These are phyloP conservation scores for Borostomias antarcticus DNA, from an alignment of 2,797 vertebrate genomes.

Conservation along the genomic window DNA sequence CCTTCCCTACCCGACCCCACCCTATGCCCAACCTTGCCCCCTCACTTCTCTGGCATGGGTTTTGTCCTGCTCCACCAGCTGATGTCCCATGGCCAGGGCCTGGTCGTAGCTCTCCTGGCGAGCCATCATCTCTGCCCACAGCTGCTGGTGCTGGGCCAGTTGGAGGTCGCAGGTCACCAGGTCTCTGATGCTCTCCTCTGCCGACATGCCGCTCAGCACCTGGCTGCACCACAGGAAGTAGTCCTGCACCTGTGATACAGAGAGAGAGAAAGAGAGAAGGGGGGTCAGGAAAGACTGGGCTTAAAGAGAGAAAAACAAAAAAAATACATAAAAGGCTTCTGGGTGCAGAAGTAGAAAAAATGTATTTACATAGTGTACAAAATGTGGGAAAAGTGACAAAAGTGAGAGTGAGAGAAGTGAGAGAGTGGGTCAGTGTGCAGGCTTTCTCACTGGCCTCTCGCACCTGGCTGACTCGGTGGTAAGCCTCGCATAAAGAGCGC, in stretches of 20 bases:
- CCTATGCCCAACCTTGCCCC: too few relatives aligned
- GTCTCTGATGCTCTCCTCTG: constrained; percentile 79
- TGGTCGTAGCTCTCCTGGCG: constrained; percentile 72
- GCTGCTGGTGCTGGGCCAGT: constrained; percentile 80
- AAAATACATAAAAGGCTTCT: too few relatives aligned
- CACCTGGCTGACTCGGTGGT: too few relatives aligned
- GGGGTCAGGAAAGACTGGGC: too few relatives aligned
- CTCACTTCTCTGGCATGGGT: constrained; percentile 73
- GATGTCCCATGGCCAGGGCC: constrained; percentile 73
- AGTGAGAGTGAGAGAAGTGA: too few relatives aligned
- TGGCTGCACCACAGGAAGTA: constrained; percentile 82
- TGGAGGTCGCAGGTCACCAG: constrained; percentile 73
- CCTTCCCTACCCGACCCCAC: background rate
- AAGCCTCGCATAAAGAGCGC: too few relatives aligned
- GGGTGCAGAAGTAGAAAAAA: too few relatives aligned
- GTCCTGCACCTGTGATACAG: constrained; percentile 75
- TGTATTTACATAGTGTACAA: too few relatives aligned
- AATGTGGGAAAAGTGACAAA: too few relatives aligned
- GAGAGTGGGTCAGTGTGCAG: too few relatives aligned
- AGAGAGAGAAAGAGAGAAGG: too few relatives aligned
- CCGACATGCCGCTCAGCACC: constrained; percentile 75
- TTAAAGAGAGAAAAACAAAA: background rate
- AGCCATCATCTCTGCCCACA: constrained; percentile 82
- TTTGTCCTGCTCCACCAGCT: constrained; percentile 65
- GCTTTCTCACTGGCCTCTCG: too few relatives aligned